Evolutionary conservation across 2,888 invertebrate species (phyloP), one percentile per base, ranked within the genome.

Genomic region (Phymatocera aterrima): DNA sequence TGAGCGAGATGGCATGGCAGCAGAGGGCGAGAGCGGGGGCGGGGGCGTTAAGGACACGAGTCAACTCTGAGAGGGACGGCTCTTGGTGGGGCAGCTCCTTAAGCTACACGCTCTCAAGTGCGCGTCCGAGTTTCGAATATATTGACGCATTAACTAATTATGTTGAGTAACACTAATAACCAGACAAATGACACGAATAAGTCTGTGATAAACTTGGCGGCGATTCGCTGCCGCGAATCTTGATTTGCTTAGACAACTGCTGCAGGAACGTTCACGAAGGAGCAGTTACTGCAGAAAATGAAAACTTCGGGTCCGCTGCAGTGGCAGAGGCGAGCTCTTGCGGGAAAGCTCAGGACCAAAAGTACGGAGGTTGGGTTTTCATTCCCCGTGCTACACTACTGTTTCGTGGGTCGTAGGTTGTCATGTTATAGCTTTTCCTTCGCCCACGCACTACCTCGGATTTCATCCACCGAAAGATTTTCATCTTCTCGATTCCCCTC

Each of bases 21-120:
- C n/a, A n/a, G n/a, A 57, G 48, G 54, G 74, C 24, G 15, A 48
- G 77, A 21, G 79, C 18, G 79, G 77, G 64, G 79, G 81, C 83
- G 65, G 28, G 4, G 24, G 81, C 82, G 82, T 82, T 81, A 82
- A 79, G 78, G 81, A 79, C 74, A 48, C 72, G 48, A 34, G 72
- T 40, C 28, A 68, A 68, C 68, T 68, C 46, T 21, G n/a, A 40
- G 68, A 68, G 28, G 68, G 40, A 68, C 68, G 68, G 34, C 48
- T 51, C 43, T 72, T 48, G 72, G 48, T 72, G 18, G 48, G 18
- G 12, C 18, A 51, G 31, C 54, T 51, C 61, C n/a, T 31, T 43
- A 54, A 48, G 61, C 77, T 54, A 77, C 80, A 75, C 78, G 80
- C 43, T 77, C 68, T 77, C 75, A 79, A 78, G 78, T 78, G 74